Percentiles rank a stretch among this genome's conserved stretches.
phyloP scores from a whole-genome alignment of 2,888 invertebrate species.

The Mesopsocus fuscifrons region DNA sequence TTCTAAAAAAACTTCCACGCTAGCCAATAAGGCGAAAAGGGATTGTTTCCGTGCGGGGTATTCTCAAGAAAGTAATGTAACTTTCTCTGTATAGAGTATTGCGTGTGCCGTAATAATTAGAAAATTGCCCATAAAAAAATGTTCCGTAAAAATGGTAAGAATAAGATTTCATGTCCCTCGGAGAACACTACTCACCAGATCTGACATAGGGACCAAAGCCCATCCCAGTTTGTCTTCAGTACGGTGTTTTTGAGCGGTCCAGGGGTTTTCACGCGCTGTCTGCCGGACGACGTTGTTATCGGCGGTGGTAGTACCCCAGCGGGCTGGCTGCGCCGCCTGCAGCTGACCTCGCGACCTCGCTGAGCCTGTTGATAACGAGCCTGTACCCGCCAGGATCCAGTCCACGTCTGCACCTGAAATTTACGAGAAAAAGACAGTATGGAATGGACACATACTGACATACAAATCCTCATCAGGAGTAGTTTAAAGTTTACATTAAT shows the following conservation, averaged over 20 bases:
- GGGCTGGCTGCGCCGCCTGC: slow-evolving; percentile 16
- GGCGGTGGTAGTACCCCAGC: slow-evolving; percentile 14
- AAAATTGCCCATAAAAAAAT: too few relatives aligned
- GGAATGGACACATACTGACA: too few relatives aligned
- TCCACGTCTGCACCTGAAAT: slow-evolving; percentile 45
- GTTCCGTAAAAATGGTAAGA: too few relatives aligned
- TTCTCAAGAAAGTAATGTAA: too few relatives aligned
- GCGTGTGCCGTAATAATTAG: too few relatives aligned
- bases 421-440: background rate
- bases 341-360: slow-evolving; percentile 19
- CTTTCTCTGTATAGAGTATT: too few relatives aligned
- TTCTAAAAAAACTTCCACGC: too few relatives aligned
- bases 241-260: slow-evolving; percentile 4
- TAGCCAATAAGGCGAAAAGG: too few relatives aligned
- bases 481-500: slow-evolving; percentile 8
- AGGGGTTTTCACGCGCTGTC: background rate
- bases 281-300: slow-evolving; percentile 11
- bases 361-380: slow-evolving; percentile 35
- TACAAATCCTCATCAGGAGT: too few relatives aligned
- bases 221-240: slow-evolving; percentile 2
- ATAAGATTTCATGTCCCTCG: too few relatives aligned
- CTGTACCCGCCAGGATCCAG: slow-evolving; percentile 49
- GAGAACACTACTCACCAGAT: slow-evolving; percentile 4
- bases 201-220: slow-evolving; percentile 3
- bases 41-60: too few relatives aligned